These are phyloP conservation scores for Chrysomela aeneicollis DNA, from an alignment of 2,888 invertebrate species.

Conservation along the genomic window DNA sequence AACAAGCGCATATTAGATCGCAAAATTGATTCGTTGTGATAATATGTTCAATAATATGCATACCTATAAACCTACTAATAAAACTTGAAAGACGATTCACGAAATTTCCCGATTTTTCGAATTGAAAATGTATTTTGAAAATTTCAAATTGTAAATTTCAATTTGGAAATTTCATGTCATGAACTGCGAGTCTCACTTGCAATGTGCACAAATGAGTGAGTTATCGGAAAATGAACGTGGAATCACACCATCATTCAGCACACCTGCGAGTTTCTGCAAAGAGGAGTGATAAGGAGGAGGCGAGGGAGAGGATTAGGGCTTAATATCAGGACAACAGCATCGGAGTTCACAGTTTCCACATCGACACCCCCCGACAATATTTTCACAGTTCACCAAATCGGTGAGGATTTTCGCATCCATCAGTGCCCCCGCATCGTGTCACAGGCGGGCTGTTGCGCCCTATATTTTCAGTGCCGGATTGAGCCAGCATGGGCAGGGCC, in stretches of 20 bases:
- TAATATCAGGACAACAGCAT: conserved; percentile 48
- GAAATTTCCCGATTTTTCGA: too few relatives aligned
- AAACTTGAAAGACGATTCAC: too few relatives aligned
- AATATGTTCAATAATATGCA: too few relatives aligned
- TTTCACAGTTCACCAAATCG: conserved; percentile 53
- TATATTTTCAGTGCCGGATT: conserved; percentile 21
- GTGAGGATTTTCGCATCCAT: conserved; percentile 38
- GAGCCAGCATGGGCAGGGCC: too few relatives aligned
- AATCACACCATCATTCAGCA: conserved; percentile 25
- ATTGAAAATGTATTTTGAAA: too few relatives aligned
- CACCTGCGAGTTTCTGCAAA: conserved; percentile 39
- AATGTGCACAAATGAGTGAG: neutral
- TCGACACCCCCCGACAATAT: conserved; percentile 53
- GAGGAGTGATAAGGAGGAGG: conserved; percentile 27
- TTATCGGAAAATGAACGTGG: neutral
- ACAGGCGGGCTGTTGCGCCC: conserved; percentile 31
- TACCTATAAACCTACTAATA: too few relatives aligned
- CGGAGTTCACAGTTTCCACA: conserved; percentile 50
- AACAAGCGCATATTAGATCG: too few relatives aligned
- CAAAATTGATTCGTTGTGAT: too few relatives aligned
- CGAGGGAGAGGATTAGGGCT: conserved; percentile 43
- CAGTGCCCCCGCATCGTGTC: conserved; percentile 33
- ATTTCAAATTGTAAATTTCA: too few relatives aligned
- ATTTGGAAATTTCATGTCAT: too few relatives aligned
- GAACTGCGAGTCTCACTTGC: too few relatives aligned